A percentile compares a stretch with the other conserved stretches of the same genome.
Conservation (phyloP, 1,140 invertebrate genomes). For the Ctenoplectra terminalis region DNA sequence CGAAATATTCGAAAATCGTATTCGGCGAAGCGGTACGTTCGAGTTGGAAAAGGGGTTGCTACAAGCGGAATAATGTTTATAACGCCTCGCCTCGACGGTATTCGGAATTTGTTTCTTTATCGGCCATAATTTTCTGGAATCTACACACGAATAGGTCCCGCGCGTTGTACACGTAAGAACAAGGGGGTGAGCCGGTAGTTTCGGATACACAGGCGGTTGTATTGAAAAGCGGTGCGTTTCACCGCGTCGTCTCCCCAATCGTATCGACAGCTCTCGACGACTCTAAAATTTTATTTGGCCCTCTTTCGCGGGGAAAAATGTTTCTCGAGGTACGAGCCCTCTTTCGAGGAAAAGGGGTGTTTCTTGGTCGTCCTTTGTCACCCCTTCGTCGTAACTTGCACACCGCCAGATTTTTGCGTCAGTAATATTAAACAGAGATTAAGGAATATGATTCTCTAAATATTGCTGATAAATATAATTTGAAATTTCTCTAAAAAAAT, state of each 20-base stretch:
- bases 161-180: constrained; percentile 50
- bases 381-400: not conserved
- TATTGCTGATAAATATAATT: not conserved
- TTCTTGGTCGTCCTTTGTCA: not conserved
- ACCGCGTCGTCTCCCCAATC: constrained; percentile 52
- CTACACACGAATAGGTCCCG: constrained; percentile 78
- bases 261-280: constrained; percentile 62
- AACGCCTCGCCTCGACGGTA: constrained; percentile 73
- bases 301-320: constrained; percentile 49
- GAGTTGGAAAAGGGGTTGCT: constrained; percentile 65
- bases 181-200: constrained; percentile 45
- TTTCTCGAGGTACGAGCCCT: not conserved
- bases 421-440: constrained; percentile 3
- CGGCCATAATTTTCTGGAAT: constrained; percentile 81
- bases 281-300: constrained; percentile 80
- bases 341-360: not conserved
- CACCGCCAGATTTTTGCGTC: constrained; percentile 18
- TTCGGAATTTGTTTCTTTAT: constrained; percentile 82
- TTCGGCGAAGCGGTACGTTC: constrained; percentile 52
- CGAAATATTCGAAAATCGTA: constrained; percentile 73
- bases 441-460: not conserved
- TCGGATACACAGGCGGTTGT: constrained; percentile 59
- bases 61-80: constrained; percentile 79
- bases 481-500: not conserved
- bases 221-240: constrained; percentile 70